Evolutionary conservation across 1,140 invertebrate genomes (phyloP), one percentile per base, ranked within the genome.

Genomic region (Yoshiicerus persimilis): DNA sequence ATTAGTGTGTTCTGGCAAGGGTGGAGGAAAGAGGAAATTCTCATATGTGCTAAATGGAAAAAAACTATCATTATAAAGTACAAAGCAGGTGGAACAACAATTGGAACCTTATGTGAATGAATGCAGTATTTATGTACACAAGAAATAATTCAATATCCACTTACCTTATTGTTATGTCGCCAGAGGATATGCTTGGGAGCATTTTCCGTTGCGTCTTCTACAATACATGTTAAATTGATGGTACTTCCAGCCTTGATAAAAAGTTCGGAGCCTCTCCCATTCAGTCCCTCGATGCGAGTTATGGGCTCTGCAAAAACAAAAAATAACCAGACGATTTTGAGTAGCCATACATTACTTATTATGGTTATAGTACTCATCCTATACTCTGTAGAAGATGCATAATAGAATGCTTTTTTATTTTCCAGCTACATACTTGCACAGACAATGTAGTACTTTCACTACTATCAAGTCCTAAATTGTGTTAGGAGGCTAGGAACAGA

Each of bases 201-300:
- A 66, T 90, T 89, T 38, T 90, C 89, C 38, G 90, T 89, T 13
- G 87, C 89, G 66, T 90, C 90, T 80, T 89, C 87, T 6, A 97
- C 96, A 89, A 96, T 94, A 92, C 96, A 97, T 0, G 96, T 97
- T 83, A 97, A 92, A 93, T 97, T 97, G 92, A 97, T 97, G 66
- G 96, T 97, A 89, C 96, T 97, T 66, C 96, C 96, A 91, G 95
- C 95, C 93, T 97, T 96, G 92, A 97, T 96, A 92, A 96, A 96
- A 89, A 97, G 91, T 91, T 97, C 96, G 0, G 95, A 95, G 25
- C 96, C 96, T 80, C 87, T 66, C 25, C 89, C 90, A 87, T 62
- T 89, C 86, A 90, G 85, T 20, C 96, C 96, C 70, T 96, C 92
- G 87, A 97, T 96, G 92, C 96, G 95, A 5, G 96, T 97, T 89